phyloP scores from a whole-genome alignment of 64 coral and sea anemone species.

The Actinia equina region DNA sequence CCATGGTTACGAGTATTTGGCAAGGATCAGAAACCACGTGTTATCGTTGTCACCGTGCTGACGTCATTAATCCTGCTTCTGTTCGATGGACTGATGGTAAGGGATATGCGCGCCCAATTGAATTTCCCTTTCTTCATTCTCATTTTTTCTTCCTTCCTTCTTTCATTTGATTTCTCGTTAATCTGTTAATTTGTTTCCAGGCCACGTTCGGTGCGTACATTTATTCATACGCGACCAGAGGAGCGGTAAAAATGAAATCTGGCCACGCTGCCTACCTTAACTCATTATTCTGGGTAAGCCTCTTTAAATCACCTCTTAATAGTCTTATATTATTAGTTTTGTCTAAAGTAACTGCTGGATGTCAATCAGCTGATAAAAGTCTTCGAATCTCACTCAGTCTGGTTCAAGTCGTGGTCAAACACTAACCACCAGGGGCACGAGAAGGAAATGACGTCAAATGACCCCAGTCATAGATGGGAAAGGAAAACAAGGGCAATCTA shows the following conservation, averaged over 20 bases:
- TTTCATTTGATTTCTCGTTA: not conserved
- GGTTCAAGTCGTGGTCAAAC: too few relatives aligned
- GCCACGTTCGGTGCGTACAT: conserved; percentile 83
- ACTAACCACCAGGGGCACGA: too few relatives aligned
- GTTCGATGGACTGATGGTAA: conserved; percentile 84
- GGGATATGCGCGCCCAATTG: not conserved
- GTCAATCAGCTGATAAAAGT: too few relatives aligned
- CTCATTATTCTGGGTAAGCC: conserved; percentile 89
- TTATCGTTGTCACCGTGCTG: conserved; percentile 78
- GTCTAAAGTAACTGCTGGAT: too few relatives aligned
- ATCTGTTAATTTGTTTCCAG: conserved; percentile 13
- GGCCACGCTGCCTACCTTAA: conserved; percentile 84
- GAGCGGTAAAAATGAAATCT: conserved; percentile 60
- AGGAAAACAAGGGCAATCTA: too few relatives aligned
- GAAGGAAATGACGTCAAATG: too few relatives aligned
- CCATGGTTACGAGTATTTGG: conserved; percentile 89
- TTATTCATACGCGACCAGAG: conserved; percentile 81
- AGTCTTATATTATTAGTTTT: too few relatives aligned
- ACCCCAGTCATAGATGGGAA: too few relatives aligned
- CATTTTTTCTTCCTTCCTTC: too few relatives aligned
- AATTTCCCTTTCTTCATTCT: too few relatives aligned
- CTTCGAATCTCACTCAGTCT: too few relatives aligned
- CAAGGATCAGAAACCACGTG: conserved; percentile 80
- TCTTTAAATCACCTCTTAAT: not conserved
- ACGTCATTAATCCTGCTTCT: conserved; percentile 78